Conservation (phyloP, 2,797 vertebrate genomes). For the Gallinago stenura region DNA sequence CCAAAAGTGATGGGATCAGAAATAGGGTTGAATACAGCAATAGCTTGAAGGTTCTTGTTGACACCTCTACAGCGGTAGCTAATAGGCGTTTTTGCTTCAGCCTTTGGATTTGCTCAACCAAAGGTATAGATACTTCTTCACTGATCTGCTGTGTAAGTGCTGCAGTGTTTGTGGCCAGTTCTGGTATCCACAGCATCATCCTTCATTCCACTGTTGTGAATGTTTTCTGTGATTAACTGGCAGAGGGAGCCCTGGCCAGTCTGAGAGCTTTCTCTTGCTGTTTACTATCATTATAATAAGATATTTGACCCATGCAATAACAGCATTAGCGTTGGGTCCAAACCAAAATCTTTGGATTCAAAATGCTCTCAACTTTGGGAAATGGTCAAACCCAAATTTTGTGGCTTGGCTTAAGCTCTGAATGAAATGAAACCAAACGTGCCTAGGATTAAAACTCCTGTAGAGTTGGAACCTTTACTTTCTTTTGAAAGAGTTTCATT, state of each 20-base stretch:
- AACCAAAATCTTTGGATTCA: slow-evolving; percentile 38
- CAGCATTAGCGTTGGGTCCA: slow-evolving; percentile 1
- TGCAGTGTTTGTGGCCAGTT: slow-evolving; percentile 6
- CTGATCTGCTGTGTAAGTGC: background rate
- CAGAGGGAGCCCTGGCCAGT: slow-evolving; percentile 46
- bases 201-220: slow-evolving; percentile 18
- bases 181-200: slow-evolving; percentile 29
- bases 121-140: background rate
- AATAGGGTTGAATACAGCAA: background rate
- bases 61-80: background rate
- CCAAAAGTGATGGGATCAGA: background rate
- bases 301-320: slow-evolving; percentile 57
- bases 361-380: slow-evolving; percentile 25
- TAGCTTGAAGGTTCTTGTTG: background rate
- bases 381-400: slow-evolving; percentile 50
- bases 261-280: slow-evolving; percentile 18
- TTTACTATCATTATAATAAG: slow-evolving; percentile 50
- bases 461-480: background rate
- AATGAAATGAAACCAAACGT: slow-evolving; percentile 34
- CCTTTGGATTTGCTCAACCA: background rate
- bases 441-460: slow-evolving; percentile 10
- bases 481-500: background rate
- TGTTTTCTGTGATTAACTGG: slow-evolving; percentile 48
- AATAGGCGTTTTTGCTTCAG: background rate
- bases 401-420: slow-evolving; percentile 54